Conservation (phyloP, 2,113 vertebrate species). For the Gila orcuttii region DNA sequence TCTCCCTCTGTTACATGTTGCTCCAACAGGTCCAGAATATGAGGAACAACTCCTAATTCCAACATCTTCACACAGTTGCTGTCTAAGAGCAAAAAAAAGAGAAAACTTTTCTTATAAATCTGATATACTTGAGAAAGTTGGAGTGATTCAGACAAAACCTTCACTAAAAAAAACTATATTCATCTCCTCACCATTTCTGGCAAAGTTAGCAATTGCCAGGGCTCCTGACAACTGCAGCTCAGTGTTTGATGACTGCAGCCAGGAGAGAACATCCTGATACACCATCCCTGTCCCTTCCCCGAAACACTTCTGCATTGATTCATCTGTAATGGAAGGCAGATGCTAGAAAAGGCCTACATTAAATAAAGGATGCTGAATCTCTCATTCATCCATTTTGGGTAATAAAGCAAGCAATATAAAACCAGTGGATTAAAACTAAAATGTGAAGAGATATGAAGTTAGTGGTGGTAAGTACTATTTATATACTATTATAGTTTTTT, state of each 20-base stretch:
- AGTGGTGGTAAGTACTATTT: too few species aligned
- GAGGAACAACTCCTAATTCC: slow-evolving; percentile 82
- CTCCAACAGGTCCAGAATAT: slow-evolving; percentile 85
- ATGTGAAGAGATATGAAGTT: too few species aligned
- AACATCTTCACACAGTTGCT: slow-evolving; percentile 86
- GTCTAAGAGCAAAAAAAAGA: slow-evolving; percentile 68
- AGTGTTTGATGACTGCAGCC: slow-evolving; percentile 72
- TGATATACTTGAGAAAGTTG: too few species aligned
- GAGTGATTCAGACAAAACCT: not conserved
- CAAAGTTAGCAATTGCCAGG: slow-evolving; percentile 74
- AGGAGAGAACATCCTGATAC: slow-evolving; percentile 73
- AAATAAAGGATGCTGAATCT: not conserved
- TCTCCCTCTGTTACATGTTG: slow-evolving; percentile 79
- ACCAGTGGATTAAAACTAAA: too few species aligned
- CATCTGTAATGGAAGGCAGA: slow-evolving; percentile 63
- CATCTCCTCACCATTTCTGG: slow-evolving; percentile 54
- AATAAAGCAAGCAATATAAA: too few species aligned
- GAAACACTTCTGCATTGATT: slow-evolving; percentile 78
- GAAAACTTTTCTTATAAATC: not conserved
- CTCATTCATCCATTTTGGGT: too few species aligned
- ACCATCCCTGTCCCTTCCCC: slow-evolving; percentile 69
- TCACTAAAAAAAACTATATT: not conserved
- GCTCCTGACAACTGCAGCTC: slow-evolving; percentile 75
- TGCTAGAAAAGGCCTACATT: not conserved
- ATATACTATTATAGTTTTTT: too few species aligned